Evolutionary conservation across 2,888 invertebrate genomes (phyloP), one percentile per base, ranked within the genome.

Genomic region (Himalopsyche japonica): DNA sequence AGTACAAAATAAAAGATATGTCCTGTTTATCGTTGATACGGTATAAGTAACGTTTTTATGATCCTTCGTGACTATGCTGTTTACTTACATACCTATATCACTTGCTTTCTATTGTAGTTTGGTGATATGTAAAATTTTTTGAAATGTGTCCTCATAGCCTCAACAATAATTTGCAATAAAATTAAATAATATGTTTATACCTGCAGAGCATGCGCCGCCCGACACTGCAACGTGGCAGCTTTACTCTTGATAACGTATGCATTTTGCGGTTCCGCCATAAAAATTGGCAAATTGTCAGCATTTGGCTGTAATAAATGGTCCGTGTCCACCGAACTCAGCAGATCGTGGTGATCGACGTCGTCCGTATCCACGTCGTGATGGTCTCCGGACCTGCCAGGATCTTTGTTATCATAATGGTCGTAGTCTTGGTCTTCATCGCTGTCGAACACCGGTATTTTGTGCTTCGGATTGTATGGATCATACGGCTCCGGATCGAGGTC

Each of bases 161-260:
- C n/a, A n/a, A n/a, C n/a, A 37, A 8, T 37, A 37, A 37, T 37
- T 37, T 7, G 10, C 1, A 10, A 37, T 1, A 49, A 18, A 49
- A 49, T n/a, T 49, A n/a, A 49, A n/a, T 49, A 5, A 18, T n/a
- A n/a, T n/a, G n/a, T n/a, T n/a, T 47, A 80, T 90, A 94, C 95
- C 91, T 96, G 95, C 85, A 98, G 94, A 81, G 98, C 97, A 91
- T 98, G 97, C 76, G 97, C 96, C 12, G 97, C 98, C 86, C 96
- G 95, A 91, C 99, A 99, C 88, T 95, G 95, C 83, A 99, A 93
- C 18, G 94, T 94, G 3, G 98, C 98, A 10, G 98, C 97, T 88
- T 97, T 96, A 90, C 95, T 97, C 90, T 98, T 97, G 86, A 98
- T 96, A 88, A 99, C 97, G 92, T 96, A 99, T 64, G 97, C 94